These are phyloP conservation scores for Eulemur rubriventer DNA, from an alignment of 2,797 vertebrate genomes.

Conservation along the genomic window DNA sequence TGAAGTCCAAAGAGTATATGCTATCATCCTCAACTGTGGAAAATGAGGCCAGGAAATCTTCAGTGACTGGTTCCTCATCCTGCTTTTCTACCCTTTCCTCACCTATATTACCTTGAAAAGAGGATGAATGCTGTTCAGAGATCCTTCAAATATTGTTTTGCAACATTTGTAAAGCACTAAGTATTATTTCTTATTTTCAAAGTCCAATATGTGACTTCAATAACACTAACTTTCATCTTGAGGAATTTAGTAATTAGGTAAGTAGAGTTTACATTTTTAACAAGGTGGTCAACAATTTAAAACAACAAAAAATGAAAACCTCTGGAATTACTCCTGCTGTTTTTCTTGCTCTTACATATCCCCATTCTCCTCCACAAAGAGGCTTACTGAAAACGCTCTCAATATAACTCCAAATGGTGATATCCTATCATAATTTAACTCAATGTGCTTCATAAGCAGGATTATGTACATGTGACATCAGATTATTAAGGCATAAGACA, in stretches of 20 bases:
- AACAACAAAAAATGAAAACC: not conserved
- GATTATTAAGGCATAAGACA: not conserved
- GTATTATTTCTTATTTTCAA: constrained; percentile 31
- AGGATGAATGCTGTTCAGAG: not conserved
- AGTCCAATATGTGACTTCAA: not conserved
- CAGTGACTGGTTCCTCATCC: not conserved
- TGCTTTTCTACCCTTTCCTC: not conserved
- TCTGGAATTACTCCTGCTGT: not conserved
- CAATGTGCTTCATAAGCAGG: not conserved
- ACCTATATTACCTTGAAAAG: not conserved
- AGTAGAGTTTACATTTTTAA: not conserved
- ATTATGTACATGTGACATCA: not conserved
- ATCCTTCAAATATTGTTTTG: not conserved
- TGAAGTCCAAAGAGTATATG: not conserved
- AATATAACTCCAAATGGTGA: not conserved
- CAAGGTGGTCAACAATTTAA: not conserved
- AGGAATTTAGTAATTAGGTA: not conserved
- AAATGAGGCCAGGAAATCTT: not conserved
- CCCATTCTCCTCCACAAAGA: not conserved
- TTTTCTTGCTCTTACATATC: not conserved
- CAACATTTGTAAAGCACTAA: not conserved
- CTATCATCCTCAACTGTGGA: not conserved
- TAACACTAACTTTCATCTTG: not conserved
- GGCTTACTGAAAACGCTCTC: not conserved
- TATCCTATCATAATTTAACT: not conserved